These are phyloP conservation scores for Microplitis manilae DNA, from an alignment of 2,888 invertebrate species.

Conservation along the genomic window DNA sequence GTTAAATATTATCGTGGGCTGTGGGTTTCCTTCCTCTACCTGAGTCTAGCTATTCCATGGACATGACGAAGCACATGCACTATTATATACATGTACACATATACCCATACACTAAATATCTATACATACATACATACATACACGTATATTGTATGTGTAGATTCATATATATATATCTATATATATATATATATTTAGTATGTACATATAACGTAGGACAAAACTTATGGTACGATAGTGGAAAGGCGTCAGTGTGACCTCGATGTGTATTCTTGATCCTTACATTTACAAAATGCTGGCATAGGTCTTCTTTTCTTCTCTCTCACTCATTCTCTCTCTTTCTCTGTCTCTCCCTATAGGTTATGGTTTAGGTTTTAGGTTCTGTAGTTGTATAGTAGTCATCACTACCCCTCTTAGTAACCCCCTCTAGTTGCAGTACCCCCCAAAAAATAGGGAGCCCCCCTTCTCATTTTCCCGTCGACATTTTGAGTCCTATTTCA, in stretches of 20 bases:
- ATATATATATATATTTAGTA: background rate
- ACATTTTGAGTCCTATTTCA: conserved; percentile 65
- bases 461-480: conserved; percentile 54
- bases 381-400: conserved; percentile 45
- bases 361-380: background rate
- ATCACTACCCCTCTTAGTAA: conserved; percentile 55
- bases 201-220: conserved; percentile 20
- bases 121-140: too few species aligned
- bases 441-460: conserved; percentile 42
- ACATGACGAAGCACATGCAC: conserved; percentile 35
- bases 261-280: conserved; percentile 35
- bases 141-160: too few species aligned
- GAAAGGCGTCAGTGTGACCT: conserved; percentile 3
- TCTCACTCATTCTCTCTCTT: conserved; percentile 26
- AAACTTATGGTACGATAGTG: conserved; percentile 21
- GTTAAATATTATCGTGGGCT: conserved; percentile 18
- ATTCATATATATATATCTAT: background rate
- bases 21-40: conserved; percentile 30
- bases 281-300: conserved; percentile 38
- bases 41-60: conserved; percentile 31
- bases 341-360: background rate
- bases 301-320: conserved; percentile 21
- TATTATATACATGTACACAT: background rate
- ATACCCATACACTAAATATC: too few species aligned
- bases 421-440: conserved; percentile 45